Evolutionary conservation across 1,140 invertebrate genomes (phyloP).

Genomic region (Drosophila nikananu): DNA sequence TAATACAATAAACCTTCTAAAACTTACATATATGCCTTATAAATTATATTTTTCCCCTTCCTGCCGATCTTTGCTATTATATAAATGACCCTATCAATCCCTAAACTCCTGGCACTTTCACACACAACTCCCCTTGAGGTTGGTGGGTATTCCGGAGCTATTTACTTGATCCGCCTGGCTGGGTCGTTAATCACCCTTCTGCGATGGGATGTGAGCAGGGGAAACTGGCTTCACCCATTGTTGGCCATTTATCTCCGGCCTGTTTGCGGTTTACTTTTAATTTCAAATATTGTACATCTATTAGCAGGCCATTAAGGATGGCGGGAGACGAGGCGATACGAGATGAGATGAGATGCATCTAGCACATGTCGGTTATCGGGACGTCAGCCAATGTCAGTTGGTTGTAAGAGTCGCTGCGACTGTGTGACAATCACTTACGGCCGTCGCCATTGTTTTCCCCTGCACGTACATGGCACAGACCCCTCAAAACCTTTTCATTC

Average conservation of each 20-base stretch:
- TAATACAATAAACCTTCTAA: not conserved
- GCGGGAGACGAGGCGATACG: constrained; percentile 5
- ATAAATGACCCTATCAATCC: constrained; percentile 8
- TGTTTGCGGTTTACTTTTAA: constrained; percentile 73
- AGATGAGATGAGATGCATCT: constrained; percentile 25
- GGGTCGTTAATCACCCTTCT: constrained; percentile 57
- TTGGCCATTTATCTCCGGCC: constrained; percentile 64
- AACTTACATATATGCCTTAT: not conserved
- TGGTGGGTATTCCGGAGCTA: constrained; percentile 10
- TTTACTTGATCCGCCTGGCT: constrained; percentile 30
- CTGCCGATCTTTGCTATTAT: not conserved
- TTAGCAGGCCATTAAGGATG: constrained; percentile 67
- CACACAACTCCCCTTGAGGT: constrained; percentile 14
- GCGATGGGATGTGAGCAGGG: constrained; percentile 2
- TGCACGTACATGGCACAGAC: constrained; percentile 4
- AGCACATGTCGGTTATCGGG: constrained; percentile 74
- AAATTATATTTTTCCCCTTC: not conserved
- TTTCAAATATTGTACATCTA: constrained; percentile 66
- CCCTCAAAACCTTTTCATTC: constrained; percentile 27
- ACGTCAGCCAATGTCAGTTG: constrained; percentile 51
- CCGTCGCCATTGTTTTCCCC: constrained; percentile 63
- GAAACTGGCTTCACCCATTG: constrained; percentile 42
- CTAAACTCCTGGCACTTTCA: constrained; percentile 1
- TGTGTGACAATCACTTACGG: constrained; percentile 64
- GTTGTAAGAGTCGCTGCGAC: constrained; percentile 13